A percentile compares a stretch with the other conserved stretches of the same genome.
Evolutionary conservation across 1,140 invertebrate genomes (phyloP).

Genomic region (Phortica variegata): DNA sequence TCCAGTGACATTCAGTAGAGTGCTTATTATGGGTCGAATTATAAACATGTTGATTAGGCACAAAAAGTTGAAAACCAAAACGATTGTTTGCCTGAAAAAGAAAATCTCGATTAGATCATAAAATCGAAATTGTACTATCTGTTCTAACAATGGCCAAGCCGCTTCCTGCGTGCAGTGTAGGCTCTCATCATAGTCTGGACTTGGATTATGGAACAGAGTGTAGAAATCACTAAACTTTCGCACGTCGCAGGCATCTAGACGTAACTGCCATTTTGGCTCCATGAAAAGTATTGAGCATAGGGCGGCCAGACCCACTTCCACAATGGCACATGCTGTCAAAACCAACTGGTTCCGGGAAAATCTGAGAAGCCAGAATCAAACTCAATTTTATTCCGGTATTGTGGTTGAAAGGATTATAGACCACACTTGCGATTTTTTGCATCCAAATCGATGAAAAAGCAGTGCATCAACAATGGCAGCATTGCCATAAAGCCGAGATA

Average conservation of each 20-base stretch:
- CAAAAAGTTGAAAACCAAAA: constrained; percentile 89
- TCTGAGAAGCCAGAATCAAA: constrained; percentile 49
- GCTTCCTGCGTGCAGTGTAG: constrained; percentile 95
- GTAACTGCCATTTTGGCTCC: constrained; percentile 75
- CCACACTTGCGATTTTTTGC: constrained; percentile 70
- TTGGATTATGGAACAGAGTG: constrained; percentile 90
- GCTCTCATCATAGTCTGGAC: constrained; percentile 83
- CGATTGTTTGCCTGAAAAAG: constrained; percentile 84
- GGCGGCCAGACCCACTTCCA: constrained; percentile 75
- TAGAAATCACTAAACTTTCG: constrained; percentile 91
- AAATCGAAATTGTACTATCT: constrained; percentile 29
- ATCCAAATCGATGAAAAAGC: constrained; percentile 87
- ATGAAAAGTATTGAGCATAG: constrained; percentile 73
- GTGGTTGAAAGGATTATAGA: neutral
- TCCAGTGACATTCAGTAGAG: constrained; percentile 37
- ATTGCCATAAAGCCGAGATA: constrained; percentile 93
- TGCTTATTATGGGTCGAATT: constrained; percentile 42
- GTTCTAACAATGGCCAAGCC: constrained; percentile 91
- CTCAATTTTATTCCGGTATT: neutral
- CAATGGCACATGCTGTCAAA: constrained; percentile 74
- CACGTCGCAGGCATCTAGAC: constrained; percentile 75
- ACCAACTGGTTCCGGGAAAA: constrained; percentile 72
- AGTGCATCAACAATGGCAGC: constrained; percentile 81
- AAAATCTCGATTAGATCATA: neutral
- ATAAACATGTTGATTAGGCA: constrained; percentile 79